Conservation (phyloP, 2,113 vertebrate species). For the Syngnathus scovelli region DNA sequence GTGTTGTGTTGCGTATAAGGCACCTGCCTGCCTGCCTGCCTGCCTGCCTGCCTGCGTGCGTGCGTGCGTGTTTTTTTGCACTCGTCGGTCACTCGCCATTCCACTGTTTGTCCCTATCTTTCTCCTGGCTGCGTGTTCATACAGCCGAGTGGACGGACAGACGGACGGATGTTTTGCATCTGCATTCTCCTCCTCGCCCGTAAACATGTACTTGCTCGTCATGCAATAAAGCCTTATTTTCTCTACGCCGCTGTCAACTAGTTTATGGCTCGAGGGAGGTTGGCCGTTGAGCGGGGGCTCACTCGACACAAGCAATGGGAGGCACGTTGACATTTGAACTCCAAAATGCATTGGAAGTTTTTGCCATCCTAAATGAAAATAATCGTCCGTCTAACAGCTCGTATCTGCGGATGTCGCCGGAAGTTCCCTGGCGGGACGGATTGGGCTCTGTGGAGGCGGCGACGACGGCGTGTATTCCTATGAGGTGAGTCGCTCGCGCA, state of each 20-base stretch:
- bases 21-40: constrained; percentile 61
- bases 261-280: neutral
- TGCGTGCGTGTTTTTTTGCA: constrained; percentile 64
- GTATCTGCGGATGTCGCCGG: too few species aligned
- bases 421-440: too few species aligned
- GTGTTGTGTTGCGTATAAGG: constrained; percentile 76
- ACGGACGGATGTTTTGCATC: constrained; percentile 67
- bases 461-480: too few species aligned
- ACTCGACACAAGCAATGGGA: neutral
- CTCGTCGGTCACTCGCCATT: constrained; percentile 74
- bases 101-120: constrained; percentile 72
- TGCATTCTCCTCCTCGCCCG: constrained; percentile 61
- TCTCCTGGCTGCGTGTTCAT: constrained; percentile 75
- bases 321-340: too few species aligned
- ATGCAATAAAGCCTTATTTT: constrained; percentile 87
- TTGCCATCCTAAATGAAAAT: too few species aligned
- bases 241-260: constrained; percentile 36
- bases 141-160: constrained; percentile 8
- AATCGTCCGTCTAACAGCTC: too few species aligned
- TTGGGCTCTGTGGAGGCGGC: neutral
- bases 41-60: constrained; percentile 57
- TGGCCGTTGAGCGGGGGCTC: too few species aligned
- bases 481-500: constrained; percentile 77
- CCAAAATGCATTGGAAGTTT: too few species aligned
- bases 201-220: constrained; percentile 71